Evolutionary conservation across 2,888 invertebrate species (phyloP), one percentile per base, ranked within the genome.

Genomic region (Amiota mariae): DNA sequence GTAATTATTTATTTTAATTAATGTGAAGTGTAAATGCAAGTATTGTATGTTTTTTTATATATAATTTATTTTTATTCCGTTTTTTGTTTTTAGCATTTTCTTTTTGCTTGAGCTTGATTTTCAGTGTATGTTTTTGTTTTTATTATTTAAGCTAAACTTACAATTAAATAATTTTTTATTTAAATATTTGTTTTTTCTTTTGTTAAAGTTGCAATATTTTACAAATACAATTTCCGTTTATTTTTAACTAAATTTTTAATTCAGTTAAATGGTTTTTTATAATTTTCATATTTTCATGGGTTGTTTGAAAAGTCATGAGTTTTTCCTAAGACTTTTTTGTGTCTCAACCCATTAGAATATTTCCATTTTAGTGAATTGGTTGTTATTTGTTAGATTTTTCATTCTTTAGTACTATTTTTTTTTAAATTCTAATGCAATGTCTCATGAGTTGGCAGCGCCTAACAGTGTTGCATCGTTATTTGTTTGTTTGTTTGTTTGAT

Each of bases 181-280:
- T 54, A 15, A 54, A 2, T 54, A 10, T 18, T 63, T 46, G 18
- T 24, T 63, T 63, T 63, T 36, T 20, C 63, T 46, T 59, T 63
- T 36, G n/a, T 36, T 36, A 36, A 36, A n/a, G n/a, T 63, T 36
- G 63, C 63, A 36, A 12, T 63, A 36, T 36, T 63, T 63, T 63
- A 63, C 63, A 63, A 36, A 13, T 63, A 63, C 63, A 63, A 46
- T 63, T 24, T 63, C 24, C 24, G 1, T 63, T 46, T 63, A 13
- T 72, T 59, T 71, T 84, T 79, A 79, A 79, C 85, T 82, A 80
- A 80, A 81, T 82, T 79, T 74, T 71, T 75, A 85, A 78, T 82
- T 86, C 78, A 84, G 85, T 79, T 75, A 75, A 70, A 64, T 63
- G 72, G 63, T 12, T 67, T 73, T 48, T 72, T 64, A 48, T 63